Percentiles rank a stretch among this genome's conserved stretches.
phyloP scores from a whole-genome alignment of 2,888 invertebrate genomes.

The Mythimna vitellina region DNA sequence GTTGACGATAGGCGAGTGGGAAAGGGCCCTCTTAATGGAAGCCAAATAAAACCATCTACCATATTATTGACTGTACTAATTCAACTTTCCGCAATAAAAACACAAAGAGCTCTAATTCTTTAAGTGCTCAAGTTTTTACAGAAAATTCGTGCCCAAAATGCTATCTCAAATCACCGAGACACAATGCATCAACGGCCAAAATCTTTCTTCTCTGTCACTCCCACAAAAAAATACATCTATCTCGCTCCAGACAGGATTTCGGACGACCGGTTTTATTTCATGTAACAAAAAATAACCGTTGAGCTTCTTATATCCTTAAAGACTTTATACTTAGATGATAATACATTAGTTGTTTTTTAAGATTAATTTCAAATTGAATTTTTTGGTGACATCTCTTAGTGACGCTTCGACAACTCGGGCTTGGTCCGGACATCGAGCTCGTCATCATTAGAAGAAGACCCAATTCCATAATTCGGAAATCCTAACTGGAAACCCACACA shows the following conservation, averaged over 20 bases:
- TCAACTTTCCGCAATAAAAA: not conserved
- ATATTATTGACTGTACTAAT: too few species aligned
- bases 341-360: not conserved
- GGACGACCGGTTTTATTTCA: conserved; percentile 55
- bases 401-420: too few species aligned
- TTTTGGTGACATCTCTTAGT: not conserved
- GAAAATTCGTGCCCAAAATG: conserved; percentile 3
- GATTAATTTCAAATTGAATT: not conserved
- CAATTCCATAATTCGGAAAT: too few species aligned
- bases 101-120: not conserved
- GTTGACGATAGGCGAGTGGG: too few species aligned
- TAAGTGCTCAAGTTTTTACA: not conserved
- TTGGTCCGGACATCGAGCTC: too few species aligned
- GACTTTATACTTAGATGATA: not conserved
- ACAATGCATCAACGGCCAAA: conserved; percentile 52
- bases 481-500: not conserved
- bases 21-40: too few species aligned
- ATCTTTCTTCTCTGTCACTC: conserved; percentile 34
- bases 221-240: conserved; percentile 7
- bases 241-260: conserved; percentile 47
- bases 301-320: conserved; percentile 21
- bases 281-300: conserved; percentile 43
- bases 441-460: too few species aligned
- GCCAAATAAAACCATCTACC: too few species aligned
- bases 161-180: conserved; percentile 36